Evolutionary conservation across 2,888 invertebrate genomes (phyloP).

Genomic region (Idaea dimidiata): DNA sequence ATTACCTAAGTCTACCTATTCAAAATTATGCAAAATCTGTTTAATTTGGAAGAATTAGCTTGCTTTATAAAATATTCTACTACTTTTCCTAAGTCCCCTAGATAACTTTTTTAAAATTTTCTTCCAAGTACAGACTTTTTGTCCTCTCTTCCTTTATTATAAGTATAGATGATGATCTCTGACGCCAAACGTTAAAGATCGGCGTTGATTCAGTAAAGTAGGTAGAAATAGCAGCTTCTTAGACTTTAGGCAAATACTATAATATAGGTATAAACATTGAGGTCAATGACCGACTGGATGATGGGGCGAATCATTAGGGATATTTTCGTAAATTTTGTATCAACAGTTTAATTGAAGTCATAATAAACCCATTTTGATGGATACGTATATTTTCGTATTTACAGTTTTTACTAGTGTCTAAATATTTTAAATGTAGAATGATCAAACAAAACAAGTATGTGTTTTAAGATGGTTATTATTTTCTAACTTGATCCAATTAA

Average conservation of each 20-base stretch:
- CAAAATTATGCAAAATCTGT: not conserved
- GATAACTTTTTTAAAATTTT: too few species aligned
- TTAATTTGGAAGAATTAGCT: too few species aligned
- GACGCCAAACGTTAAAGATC: not conserved
- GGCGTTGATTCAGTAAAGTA: not conserved
- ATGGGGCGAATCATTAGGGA: constrained; percentile 21
- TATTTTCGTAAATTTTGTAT: not conserved
- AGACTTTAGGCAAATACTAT: constrained; percentile 3
- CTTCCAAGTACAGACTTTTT: too few species aligned
- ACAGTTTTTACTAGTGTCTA: not conserved
- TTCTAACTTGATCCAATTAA: not conserved
- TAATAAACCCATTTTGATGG: not conserved
- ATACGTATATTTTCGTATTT: not conserved
- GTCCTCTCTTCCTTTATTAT: too few species aligned
- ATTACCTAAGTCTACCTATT: not conserved
- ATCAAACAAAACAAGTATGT: not conserved
- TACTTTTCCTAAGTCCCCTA: too few species aligned
- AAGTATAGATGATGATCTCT: not conserved
- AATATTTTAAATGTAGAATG: not conserved
- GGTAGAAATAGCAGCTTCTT: not conserved
- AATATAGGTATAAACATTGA: constrained; percentile 24
- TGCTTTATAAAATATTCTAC: too few species aligned
- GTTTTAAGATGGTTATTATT: not conserved
- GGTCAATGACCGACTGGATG: constrained; percentile 47
- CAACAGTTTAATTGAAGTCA: not conserved